Evolutionary conservation across 2,113 vertebrate genomes (phyloP).

Genomic region (Callionymus lyra): DNA sequence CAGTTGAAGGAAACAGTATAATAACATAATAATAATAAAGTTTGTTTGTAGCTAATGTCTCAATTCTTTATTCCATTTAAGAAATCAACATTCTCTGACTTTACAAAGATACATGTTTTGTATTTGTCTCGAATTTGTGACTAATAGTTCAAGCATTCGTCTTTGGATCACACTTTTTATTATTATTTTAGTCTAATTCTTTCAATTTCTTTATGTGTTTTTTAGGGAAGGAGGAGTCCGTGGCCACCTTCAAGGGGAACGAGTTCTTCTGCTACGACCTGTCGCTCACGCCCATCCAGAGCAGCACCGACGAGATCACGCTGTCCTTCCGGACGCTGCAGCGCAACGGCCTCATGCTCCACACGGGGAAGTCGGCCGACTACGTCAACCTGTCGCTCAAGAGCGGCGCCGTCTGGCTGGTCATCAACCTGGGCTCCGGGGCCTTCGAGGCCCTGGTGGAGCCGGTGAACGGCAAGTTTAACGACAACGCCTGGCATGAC

Average conservation of each 20-base stretch:
- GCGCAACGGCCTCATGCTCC: constrained; percentile 89
- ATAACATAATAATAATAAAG: too few relatives aligned
- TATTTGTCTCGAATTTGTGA: too few relatives aligned
- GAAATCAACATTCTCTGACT: too few relatives aligned
- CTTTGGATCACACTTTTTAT: background rate
- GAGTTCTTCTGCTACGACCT: constrained; percentile 98
- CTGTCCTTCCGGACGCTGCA: constrained; percentile 89
- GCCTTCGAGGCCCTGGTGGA: constrained; percentile 95
- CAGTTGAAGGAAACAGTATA: too few relatives aligned
- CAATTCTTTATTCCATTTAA: too few relatives aligned
- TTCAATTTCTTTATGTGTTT: background rate
- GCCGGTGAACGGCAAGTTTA: constrained; percentile 92
- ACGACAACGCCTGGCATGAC: constrained; percentile 90
- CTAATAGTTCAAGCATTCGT: too few relatives aligned
- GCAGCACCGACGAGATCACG: constrained; percentile 93
- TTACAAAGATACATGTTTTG: too few relatives aligned
- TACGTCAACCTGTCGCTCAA: constrained; percentile 93
- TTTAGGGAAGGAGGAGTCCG: constrained; percentile 85
- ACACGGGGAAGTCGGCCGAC: constrained; percentile 91
- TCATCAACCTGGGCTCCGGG: constrained; percentile 94
- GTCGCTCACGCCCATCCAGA: constrained; percentile 91
- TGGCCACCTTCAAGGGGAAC: constrained; percentile 88
- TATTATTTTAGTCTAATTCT: background rate
- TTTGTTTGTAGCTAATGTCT: too few relatives aligned
- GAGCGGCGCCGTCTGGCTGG: constrained; percentile 89